Base-by-base conservation (phyloP, 2,113 vertebrate species). In the Morone chrysops region DNA sequence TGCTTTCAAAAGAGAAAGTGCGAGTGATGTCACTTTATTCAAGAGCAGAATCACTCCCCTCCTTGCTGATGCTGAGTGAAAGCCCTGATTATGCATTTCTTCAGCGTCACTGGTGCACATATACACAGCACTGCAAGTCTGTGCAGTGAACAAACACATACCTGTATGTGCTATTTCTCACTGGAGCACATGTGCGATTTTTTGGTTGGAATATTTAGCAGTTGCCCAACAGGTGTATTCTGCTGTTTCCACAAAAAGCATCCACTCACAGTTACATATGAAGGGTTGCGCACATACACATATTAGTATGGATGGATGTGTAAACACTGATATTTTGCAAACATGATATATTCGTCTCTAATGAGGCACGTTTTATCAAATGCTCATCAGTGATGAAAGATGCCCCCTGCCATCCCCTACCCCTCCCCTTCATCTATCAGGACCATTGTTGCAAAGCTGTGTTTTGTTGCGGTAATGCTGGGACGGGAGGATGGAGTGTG, bases 291-390 rank as follows among this genome's bases (percentile, higher is more conserved):
- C 17, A 11, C 61, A 41, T 0, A 4, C 65, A 54, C 43, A 25
- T 50, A 45, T 81, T 75, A 75, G 50, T 59, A 70, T 31, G 48
- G 57, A 40, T 60, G 45, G 70, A 82, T 75, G 75, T 59, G 66
- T 82, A 12, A 79, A 84, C 50, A 76, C 78, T 61, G 75, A 82
- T 87, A 65, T 72, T 87, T 72, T 62, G 65, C 47, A 54, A 65
- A 45, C 60, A 47, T 25, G 41, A 67, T 79, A 68, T 82, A 70
- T 87, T 89, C 20, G 12, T 1, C 57, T 75, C 67, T 89, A 87
- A 91, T 81, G 83, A 82, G 86, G 61, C 20, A 38, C 81, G 74
- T 79, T 76, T 75, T 73, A 87, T 88, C 80, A 87, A 83, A 81
- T 31, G 20, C 62, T 80, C 75, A 66, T 82, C 78, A 73, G 50